These are phyloP conservation scores for Melieria crassipennis DNA, from an alignment of 2,888 invertebrate genomes.

Conservation along the genomic window DNA sequence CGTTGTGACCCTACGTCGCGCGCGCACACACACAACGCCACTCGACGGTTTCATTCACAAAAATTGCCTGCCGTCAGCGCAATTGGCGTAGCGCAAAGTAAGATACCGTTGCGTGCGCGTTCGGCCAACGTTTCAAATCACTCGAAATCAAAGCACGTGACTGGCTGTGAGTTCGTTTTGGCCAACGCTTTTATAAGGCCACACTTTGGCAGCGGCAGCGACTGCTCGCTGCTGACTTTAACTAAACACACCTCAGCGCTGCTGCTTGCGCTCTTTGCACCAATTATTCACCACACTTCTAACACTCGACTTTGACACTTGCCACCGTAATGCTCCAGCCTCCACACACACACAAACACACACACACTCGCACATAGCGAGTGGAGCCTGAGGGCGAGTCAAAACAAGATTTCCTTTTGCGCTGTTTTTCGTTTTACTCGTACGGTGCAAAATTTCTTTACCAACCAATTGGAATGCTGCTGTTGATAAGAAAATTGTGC, in stretches of 20 bases:
- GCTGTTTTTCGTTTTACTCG: no score
- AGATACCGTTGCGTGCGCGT: no score
- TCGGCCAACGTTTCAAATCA: slow-evolving; percentile 31
- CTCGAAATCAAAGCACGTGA: slow-evolving; percentile 56
- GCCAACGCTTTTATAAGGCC: slow-evolving; percentile 49
- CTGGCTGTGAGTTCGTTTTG: slow-evolving; percentile 45
- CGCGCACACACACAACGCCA: not conserved
- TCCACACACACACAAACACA: no score
- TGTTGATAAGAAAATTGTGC: no score
- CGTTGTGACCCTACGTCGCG: not conserved
- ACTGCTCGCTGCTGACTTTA: not conserved
- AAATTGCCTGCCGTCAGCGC: no score
- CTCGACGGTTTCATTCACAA: not conserved
- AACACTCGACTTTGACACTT: slow-evolving; percentile 25
- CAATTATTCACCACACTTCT: not conserved
- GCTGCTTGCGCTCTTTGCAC: slow-evolving; percentile 5
- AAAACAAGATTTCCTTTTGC: no score
- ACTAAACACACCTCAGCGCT: not conserved
- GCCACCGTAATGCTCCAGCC: no score
- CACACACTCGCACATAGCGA: no score
- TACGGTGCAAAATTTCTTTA: no score
- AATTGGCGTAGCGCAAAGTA: no score
- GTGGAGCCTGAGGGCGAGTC: no score
- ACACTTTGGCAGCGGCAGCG: not conserved
- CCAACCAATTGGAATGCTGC: no score